Evolutionary conservation across 1,140 invertebrate species (phyloP), one percentile per base, ranked within the genome.

Genomic region (Drosophila pallidifrons): DNA sequence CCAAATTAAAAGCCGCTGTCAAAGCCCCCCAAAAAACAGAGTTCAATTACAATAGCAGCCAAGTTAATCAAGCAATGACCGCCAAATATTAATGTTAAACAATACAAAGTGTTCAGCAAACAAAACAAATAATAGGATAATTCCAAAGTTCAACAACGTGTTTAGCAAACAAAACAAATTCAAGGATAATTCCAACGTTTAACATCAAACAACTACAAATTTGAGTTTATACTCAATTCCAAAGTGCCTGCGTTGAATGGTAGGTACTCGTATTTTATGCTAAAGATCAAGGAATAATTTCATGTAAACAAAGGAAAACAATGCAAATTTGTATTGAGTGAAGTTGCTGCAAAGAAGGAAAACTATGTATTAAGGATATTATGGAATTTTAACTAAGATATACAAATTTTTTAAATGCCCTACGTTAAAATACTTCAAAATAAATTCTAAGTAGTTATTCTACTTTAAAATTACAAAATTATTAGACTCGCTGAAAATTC

Each of bases 41-140:
- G 5, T 61, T 45, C 72, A 68, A 68, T 77, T 66, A 86, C 81
- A 75, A 74, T 80, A 65, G 55, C 77, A 57, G 68, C 35, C 54
- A 57, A 54, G 13, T 30, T 32, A 30, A 30, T 11, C n/a, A 61
- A 60, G 81, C 79, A 81, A 79, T 79, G 79, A 71, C 49, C 68
- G 51, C 52, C 65, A 72, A 75, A 75, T 75, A 73, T 16, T 47
- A 16, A 10, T 47, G 13, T 69, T 64, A 52, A 71, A 35, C 46
- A 30, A 61, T 28, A 38, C 38, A 66, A 51, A 49, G 73, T 63
- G 46, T n/a, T 51, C 1, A 58, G 45, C 51, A 55, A 43, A 68
- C 51, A 49, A 38, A 55, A 64, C 35, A 8, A 7, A 10, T n/a
- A 67, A 0, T 0, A 81, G 6, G 35, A 72, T 10, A 38, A 35